A percentile compares a stretch with the other conserved stretches of the same genome.
These are phyloP conservation scores for Chrosomus eos DNA, from an alignment of 2,797 vertebrate species.

Conservation along the genomic window DNA sequence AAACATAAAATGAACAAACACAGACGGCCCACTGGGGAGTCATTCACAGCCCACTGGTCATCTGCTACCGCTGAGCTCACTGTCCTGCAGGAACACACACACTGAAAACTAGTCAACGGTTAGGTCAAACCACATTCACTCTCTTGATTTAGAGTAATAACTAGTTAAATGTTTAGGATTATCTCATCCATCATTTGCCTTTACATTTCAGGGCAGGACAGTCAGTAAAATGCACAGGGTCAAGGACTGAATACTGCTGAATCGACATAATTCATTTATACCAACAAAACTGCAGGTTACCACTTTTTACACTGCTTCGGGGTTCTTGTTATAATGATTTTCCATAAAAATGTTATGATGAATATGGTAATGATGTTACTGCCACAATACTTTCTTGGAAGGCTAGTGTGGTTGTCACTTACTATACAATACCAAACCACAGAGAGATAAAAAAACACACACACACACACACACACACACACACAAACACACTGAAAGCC, in stretches of 20 bases:
- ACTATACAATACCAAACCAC: no score
- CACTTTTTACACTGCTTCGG: neutral
- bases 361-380: no score
- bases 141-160: neutral
- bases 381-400: neutral
- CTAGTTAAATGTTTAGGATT: neutral
- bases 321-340: neutral
- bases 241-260: no score
- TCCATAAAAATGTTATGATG: neutral
- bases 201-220: neutral
- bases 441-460: no score
- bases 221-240: no score
- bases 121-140: neutral
- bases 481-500: neutral
- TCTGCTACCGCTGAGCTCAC: neutral
- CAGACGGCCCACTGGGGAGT: slow-evolving; percentile 6
- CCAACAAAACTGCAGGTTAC: neutral
- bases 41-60: neutral
- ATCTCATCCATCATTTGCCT: neutral
- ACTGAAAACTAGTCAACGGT: neutral
- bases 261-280: no score
- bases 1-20: slow-evolving; percentile 36
- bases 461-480: no score
- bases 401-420: neutral
- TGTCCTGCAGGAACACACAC: neutral